Conservation (phyloP, 2,797 vertebrate genomes). For the Pseudomugil gertrudae region DNA sequence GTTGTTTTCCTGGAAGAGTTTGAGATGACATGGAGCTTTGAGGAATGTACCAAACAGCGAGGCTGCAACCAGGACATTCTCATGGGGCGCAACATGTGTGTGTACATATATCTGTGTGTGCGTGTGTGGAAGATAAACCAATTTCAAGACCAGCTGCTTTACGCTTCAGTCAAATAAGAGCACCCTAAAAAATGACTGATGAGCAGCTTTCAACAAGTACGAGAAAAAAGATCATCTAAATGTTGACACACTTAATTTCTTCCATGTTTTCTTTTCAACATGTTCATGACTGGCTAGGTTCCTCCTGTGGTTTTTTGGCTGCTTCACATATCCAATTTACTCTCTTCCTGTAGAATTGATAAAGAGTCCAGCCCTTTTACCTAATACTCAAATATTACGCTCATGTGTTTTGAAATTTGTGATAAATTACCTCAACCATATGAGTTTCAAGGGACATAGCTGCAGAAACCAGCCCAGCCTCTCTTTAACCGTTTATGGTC, state of each 20-base stretch:
- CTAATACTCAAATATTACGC: constrained; percentile 24
- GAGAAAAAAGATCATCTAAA: background rate
- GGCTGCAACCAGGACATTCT: constrained; percentile 64
- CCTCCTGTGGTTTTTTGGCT: constrained; percentile 10
- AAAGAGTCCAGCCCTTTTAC: constrained; percentile 39
- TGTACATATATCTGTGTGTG: constrained; percentile 13
- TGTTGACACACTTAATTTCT: constrained; percentile 1
- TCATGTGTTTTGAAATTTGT: constrained; percentile 47
- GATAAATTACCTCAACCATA: constrained; percentile 48
- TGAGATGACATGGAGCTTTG: constrained; percentile 81
- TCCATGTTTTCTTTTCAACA: constrained; percentile 23
- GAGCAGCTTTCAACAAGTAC: background rate
- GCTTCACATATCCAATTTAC: constrained; percentile 15
- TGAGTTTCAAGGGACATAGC: constrained; percentile 34
- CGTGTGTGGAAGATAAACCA: constrained; percentile 24
- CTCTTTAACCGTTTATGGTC: constrained; percentile 38
- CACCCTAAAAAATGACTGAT: background rate
- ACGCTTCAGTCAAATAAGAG: constrained; percentile 3
- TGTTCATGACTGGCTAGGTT: background rate
- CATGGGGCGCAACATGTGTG: constrained; percentile 41
- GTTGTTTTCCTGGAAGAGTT: constrained; percentile 82
- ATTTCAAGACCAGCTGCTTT: constrained; percentile 19
- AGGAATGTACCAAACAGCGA: constrained; percentile 76
- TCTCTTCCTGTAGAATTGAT: constrained; percentile 31
- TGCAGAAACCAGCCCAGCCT: constrained; percentile 24